phyloP scores from a whole-genome alignment of 1,140 invertebrate species.

The Adoxophyes honmai region DNA sequence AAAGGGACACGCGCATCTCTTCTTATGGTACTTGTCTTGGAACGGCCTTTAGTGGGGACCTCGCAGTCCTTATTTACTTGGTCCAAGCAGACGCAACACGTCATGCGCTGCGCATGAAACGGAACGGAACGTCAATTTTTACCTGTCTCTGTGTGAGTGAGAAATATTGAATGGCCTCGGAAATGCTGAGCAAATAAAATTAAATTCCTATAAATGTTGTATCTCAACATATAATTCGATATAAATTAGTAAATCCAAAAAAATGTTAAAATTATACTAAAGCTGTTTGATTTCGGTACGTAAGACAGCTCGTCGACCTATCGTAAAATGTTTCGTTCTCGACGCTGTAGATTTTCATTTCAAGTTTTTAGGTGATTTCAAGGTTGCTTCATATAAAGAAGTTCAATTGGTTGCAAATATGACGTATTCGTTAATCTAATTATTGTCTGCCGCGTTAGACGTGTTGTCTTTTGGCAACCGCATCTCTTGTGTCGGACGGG shows the following conservation, averaged over 20 bases:
- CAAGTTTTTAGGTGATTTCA: conserved; percentile 46
- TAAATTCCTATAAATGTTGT: conserved; percentile 12
- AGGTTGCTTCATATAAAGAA: conserved; percentile 53
- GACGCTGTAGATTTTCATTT: conserved; percentile 33
- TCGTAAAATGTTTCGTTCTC: conserved; percentile 24
- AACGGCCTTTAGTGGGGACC: too few species aligned
- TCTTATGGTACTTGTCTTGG: too few species aligned
- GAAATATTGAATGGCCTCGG: conserved; percentile 1
- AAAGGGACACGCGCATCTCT: too few species aligned
- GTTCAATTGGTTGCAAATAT: conserved; percentile 47
- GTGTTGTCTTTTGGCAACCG: conserved; percentile 34
- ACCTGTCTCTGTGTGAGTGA: background rate
- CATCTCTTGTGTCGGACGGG: conserved; percentile 13
- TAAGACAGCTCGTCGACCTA: conserved; percentile 26
- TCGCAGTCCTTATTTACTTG: too few species aligned
- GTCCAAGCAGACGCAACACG: background rate
- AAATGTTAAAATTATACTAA: conserved; percentile 17
- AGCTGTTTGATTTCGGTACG: conserved; percentile 37
- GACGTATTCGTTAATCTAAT: conserved; percentile 63
- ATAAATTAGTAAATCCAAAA: conserved; percentile 25
- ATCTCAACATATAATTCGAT: conserved; percentile 21
- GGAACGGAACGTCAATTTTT: background rate
- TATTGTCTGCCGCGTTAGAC: conserved; percentile 42
- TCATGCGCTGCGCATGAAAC: conserved; percentile 5
- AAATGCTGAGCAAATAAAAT: conserved; percentile 10